Percentiles rank a stretch among this genome's conserved stretches.
Conservation (phyloP, 2,888 invertebrate species). For the Mimumesa dahlbomi region DNA sequence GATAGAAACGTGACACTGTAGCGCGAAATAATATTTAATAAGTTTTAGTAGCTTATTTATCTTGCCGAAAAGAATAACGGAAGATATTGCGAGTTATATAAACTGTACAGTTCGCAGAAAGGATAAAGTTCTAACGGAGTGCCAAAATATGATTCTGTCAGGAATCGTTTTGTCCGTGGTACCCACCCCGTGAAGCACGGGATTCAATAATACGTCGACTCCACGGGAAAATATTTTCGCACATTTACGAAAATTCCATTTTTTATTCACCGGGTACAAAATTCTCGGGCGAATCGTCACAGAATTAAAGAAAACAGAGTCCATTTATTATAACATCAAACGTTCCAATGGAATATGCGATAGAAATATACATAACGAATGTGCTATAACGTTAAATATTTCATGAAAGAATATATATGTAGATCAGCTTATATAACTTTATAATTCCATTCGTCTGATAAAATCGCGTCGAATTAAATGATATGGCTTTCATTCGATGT, state of each 20-base stretch:
- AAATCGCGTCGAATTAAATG: too few relatives aligned
- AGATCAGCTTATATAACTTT: too few relatives aligned
- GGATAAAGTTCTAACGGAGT: not conserved
- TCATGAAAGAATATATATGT: too few relatives aligned
- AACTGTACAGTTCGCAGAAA: not conserved
- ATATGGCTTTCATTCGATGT: too few relatives aligned
- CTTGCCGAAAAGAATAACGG: too few relatives aligned
- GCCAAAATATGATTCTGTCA: not conserved
- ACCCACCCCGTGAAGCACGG: not conserved
- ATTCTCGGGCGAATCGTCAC: not conserved
- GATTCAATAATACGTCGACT: not conserved
- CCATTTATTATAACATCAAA: not conserved
- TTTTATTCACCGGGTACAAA: not conserved
- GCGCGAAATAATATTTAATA: not conserved
- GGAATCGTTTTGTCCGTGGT: not conserved
- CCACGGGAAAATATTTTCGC: conserved; percentile 6
- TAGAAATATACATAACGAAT: not conserved
- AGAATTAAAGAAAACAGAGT: not conserved
- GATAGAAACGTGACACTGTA: too few relatives aligned
- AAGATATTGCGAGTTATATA: not conserved
- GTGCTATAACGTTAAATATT: not conserved
- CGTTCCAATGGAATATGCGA: not conserved
- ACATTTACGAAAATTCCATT: not conserved
- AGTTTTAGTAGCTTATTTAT: not conserved
- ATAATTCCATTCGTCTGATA: too few relatives aligned